phyloP scores from a whole-genome alignment of 2,888 invertebrate species.

The Dyspetes luteomarginatus region DNA sequence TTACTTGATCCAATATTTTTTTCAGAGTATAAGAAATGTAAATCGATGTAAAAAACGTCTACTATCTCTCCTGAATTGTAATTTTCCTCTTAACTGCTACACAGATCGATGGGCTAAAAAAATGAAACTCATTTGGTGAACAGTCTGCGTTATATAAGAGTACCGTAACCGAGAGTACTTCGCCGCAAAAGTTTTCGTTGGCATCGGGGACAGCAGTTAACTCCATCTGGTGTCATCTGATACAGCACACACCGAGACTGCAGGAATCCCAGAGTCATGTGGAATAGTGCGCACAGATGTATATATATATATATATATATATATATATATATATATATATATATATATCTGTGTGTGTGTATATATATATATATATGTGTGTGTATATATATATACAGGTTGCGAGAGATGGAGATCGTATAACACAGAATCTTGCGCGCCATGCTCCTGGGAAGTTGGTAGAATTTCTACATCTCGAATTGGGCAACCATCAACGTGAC shows the following conservation, averaged over 20 bases:
- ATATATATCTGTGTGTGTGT: too few relatives aligned
- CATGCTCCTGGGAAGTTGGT: constrained; percentile 27
- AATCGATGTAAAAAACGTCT: too few relatives aligned
- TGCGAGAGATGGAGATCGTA: not conserved
- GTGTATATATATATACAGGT: not conserved
- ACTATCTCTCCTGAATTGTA: too few relatives aligned
- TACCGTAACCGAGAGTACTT: constrained; percentile 20
- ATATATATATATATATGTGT: too few relatives aligned
- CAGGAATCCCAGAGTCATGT: constrained; percentile 35
- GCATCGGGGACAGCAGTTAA: constrained; percentile 46
- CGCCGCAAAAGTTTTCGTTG: constrained; percentile 30
- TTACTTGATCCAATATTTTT: too few relatives aligned
- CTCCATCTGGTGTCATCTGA: constrained; percentile 46
- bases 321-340: too few relatives aligned
- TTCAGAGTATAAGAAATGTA: too few relatives aligned
- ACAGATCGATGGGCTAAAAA: not conserved
- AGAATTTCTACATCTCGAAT: constrained; percentile 45
- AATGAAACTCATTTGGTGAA: constrained; percentile 23
- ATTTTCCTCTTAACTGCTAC: too few relatives aligned
- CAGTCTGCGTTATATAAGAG: not conserved
- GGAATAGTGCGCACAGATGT: not conserved
- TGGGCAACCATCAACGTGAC: constrained; percentile 49
- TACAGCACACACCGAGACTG: constrained; percentile 25
- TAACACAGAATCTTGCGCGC: not conserved
- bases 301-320: too few relatives aligned